Conservation (phyloP, 2,888 invertebrate genomes). For the Cistogaster globosa region DNA sequence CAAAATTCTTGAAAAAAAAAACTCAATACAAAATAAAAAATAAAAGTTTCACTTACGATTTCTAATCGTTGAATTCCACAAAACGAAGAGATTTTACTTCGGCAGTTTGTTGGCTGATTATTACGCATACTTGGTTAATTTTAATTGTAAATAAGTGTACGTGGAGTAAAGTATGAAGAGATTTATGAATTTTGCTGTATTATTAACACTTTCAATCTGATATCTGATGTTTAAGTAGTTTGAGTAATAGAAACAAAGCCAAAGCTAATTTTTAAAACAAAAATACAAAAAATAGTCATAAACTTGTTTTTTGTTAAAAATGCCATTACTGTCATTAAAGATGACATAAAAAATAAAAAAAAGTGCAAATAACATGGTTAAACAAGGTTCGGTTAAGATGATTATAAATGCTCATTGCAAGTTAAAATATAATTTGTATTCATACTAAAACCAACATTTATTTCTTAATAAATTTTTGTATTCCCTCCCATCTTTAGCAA, state of each 20-base stretch:
- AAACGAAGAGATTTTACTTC: slow-evolving; percentile 20
- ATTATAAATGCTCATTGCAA: neutral
- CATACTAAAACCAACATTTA: neutral
- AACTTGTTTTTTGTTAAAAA: neutral
- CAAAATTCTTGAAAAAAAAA: slow-evolving; percentile 18
- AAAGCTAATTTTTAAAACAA: slow-evolving; percentile 48
- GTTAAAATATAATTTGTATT: neutral
- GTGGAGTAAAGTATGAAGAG: slow-evolving; percentile 30
- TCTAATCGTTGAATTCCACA: slow-evolving; percentile 36
- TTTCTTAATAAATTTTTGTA: no score
- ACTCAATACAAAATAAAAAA: slow-evolving; percentile 12
- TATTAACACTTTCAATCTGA: slow-evolving; percentile 56
- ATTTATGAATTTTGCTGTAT: slow-evolving; percentile 30
- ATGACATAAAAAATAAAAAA: slow-evolving; percentile 4
- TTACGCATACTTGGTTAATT: slow-evolving; percentile 57
- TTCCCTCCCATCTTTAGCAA: no score
- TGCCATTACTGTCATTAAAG: neutral
- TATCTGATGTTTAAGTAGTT: slow-evolving; percentile 50
- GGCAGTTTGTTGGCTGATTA: slow-evolving; percentile 47
- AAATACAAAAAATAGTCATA: neutral
- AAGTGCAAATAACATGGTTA: slow-evolving; percentile 35
- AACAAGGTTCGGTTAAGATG: slow-evolving; percentile 12
- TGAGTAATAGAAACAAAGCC: slow-evolving; percentile 49
- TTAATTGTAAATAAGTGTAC: neutral
- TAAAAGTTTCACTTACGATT: slow-evolving; percentile 70